Evolutionary conservation across 2,797 vertebrate species (phyloP), one percentile per base, ranked within the genome.

Genomic region (Micrastur ruficollis): DNA sequence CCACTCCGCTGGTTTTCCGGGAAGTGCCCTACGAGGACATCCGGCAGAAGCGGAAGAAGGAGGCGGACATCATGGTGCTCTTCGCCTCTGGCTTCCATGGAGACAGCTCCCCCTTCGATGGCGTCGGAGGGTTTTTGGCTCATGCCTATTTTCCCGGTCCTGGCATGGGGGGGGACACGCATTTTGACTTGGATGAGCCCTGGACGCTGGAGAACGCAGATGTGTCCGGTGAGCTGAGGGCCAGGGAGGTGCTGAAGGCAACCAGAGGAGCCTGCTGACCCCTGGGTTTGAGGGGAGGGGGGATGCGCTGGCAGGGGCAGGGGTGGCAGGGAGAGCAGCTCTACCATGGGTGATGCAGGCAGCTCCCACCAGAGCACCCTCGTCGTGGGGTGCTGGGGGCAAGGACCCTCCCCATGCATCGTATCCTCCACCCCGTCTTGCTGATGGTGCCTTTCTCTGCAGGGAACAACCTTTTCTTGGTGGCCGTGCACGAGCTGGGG

Each of bases 381-480:
- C 42, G 9, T n/a, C 1, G 2, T 13, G 16, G n/a, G 21, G 27
- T 50, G 42, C 4, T 73, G 36, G 11, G 36, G 53, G 9, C 5
- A 7, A 49, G 32, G 38, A 4, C 38, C 12, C 3, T 0, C 17
- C 14, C 52, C 13, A 1, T 4, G 18, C 3, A 4, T 42, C 4
- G 1, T 34, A 22, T 72, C 8, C 22, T 62, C 6, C 31, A 18
- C 3, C 26, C 36, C 0, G 1, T 40, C 19, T 52, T 23, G 23
- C 46, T 93, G 31, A 92, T 9, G 6, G 42, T 76, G 25, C 27
- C 7, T 73, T 44, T 78, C 58, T 32, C 9, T 44, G 14, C 96
- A 99, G 99, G 99, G 82, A 99, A 99, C 94, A 99, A 99, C 97
- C 99, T 99, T 79, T 99, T 99, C 95, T 97, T 99, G 97, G 99